Conservation (phyloP, 2,797 vertebrate genomes). For the Scarus forsteni region DNA sequence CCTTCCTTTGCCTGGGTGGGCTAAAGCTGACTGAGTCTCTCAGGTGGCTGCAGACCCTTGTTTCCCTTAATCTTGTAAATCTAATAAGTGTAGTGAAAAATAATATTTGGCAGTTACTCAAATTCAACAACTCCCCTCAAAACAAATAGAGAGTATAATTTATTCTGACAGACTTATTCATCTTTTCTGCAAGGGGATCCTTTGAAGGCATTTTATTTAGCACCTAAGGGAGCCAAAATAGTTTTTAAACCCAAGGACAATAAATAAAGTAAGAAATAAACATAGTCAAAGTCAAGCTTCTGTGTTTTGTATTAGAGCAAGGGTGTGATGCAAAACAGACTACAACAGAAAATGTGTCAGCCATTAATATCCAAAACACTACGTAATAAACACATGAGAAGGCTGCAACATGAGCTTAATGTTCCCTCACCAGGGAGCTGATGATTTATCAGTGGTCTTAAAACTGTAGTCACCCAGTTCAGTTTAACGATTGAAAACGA, state of each 20-base stretch:
- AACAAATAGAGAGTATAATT: not conserved
- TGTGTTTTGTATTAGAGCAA: not conserved
- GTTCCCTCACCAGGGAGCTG: constrained; percentile 17
- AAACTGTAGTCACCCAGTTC: constrained; percentile 21
- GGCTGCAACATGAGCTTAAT: not conserved
- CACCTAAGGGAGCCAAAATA: not conserved
- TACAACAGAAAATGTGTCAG: constrained; percentile 4
- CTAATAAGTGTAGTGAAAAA: too few species aligned
- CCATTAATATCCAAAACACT: constrained; percentile 10
- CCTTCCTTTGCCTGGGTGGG: too few species aligned
- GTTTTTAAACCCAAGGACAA: not conserved
- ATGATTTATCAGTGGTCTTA: constrained; percentile 20
- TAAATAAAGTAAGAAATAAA: not conserved
- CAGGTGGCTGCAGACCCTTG: too few species aligned
- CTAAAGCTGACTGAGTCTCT: too few species aligned
- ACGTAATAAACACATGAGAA: not conserved
- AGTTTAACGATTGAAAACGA: constrained; percentile 25
- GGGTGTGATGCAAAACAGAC: not conserved
- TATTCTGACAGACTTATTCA: not conserved
- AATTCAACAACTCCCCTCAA: not conserved
- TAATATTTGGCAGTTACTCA: not conserved
- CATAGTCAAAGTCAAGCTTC: constrained; percentile 9
- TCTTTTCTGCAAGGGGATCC: too few species aligned
- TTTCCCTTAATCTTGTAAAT: too few species aligned
- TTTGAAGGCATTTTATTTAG: too few species aligned